Conservation (phyloP, 1,140 invertebrate genomes). For the Halyomorpha halys region DNA sequence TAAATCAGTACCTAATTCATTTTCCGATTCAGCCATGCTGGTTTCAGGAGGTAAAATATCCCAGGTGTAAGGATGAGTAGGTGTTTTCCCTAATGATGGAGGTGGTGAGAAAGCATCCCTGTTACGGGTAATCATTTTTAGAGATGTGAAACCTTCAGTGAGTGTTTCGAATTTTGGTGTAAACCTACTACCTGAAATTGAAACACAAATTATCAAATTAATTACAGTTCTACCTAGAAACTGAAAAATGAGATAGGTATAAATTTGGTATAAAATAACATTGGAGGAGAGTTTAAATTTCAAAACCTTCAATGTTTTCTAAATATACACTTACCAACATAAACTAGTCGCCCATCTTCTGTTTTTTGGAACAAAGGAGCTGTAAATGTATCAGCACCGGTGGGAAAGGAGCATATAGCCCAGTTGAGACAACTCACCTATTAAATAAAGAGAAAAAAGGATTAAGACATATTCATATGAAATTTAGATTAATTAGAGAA, state of each 20-base stretch:
- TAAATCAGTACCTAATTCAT: not conserved
- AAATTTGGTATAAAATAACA: too few species aligned
- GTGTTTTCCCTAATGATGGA: slow-evolving; percentile 44
- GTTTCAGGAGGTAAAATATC: slow-evolving; percentile 36
- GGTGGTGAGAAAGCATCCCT: slow-evolving; percentile 37
- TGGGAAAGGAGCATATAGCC: slow-evolving; percentile 54
- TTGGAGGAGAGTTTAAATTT: too few species aligned
- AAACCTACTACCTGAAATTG: slow-evolving; percentile 42
- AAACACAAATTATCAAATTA: slow-evolving; percentile 8
- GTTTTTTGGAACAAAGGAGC: slow-evolving; percentile 54
- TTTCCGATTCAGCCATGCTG: not conserved
- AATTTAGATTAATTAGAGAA: not conserved
- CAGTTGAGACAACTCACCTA: slow-evolving; percentile 56
- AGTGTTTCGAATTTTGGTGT: slow-evolving; percentile 53
- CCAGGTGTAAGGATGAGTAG: slow-evolving; percentile 52
- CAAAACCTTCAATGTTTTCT: too few species aligned
- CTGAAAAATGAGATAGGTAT: too few species aligned
- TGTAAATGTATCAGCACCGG: slow-evolving; percentile 49
- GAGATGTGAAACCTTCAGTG: slow-evolving; percentile 56
- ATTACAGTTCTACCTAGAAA: too few species aligned
- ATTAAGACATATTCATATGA: not conserved
- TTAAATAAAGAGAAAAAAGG: slow-evolving; percentile 2
- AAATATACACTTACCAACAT: slow-evolving; percentile 49
- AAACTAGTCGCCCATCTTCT: slow-evolving; percentile 61
- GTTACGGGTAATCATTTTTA: slow-evolving; percentile 53